Base-by-base conservation (phyloP, 2,888 invertebrate species). In the Polia nebulosa region DNA sequence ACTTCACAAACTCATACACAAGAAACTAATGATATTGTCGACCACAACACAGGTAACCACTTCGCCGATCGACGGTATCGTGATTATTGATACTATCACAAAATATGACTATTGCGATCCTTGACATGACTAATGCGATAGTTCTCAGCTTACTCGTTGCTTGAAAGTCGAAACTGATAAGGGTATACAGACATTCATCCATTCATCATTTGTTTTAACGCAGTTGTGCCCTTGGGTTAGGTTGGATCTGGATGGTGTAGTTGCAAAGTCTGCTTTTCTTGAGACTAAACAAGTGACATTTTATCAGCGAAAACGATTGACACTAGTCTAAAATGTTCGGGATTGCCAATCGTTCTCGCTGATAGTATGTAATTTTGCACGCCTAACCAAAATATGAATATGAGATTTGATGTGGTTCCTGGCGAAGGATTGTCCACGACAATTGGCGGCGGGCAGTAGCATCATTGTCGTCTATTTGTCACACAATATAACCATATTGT, bases 61-160 rank as follows among this genome's bases (percentile, higher is more conserved):
- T 70, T 27, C 62, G 63, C 58, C 61, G 51, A 65, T 58, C 29
- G 49, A 49, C 53, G 47, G 27, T 25, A 55, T 39, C 47, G 15
- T 58, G 63, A 68, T 58, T 79, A 60, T 49, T 45, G 62, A 74
- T 77, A 53, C n/a, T 58, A 79, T 73, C 69, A 73, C 64, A 25
- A 78, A 73, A 64, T 81, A 81, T 70, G 57, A 61, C 60, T 41
- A 59, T 67, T 73, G 63, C 66, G 52, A 78, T 79, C 22, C 29
- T 64, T 59, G 78, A 81, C 81, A 52, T 66, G 78, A 81, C 57
- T 78, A 78, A 81, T 73, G 78, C 34, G 52, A 69, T 68, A 61
- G 58, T 61, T 41, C 63, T 67, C 62, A 59, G 52, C 60, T 65
- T 66, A 69, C 81, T 49, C 53, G 55, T 58, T 3, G 34, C 36